Evolutionary conservation across 2,888 invertebrate species (phyloP).

Genomic region (Meganola albula): DNA sequence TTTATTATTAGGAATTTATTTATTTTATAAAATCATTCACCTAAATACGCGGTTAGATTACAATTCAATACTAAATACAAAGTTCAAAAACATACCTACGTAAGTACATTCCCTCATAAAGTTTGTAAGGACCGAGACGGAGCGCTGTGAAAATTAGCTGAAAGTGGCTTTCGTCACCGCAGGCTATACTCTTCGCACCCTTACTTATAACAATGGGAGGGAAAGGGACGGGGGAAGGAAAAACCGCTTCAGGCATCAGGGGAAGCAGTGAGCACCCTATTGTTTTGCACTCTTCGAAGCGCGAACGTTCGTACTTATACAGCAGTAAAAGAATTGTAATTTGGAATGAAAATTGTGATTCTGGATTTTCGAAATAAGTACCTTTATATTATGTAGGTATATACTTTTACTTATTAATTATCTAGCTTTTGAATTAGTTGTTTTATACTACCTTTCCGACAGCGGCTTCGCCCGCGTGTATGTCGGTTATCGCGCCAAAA

Average conservation of each 20-base stretch:
- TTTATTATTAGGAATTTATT: too few relatives aligned
- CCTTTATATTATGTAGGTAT: too few relatives aligned
- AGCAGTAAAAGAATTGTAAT: constrained; percentile 46
- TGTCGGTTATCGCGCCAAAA: too few relatives aligned
- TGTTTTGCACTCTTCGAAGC: constrained; percentile 68
- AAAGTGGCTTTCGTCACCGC: constrained; percentile 61
- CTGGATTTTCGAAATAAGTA: constrained; percentile 20
- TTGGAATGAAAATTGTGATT: constrained; percentile 51
- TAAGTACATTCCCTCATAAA: too few relatives aligned
- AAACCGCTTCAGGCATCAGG: constrained; percentile 65
- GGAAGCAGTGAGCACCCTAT: constrained; percentile 71
- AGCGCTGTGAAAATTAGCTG: constrained; percentile 69
- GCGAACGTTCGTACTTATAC: constrained; percentile 48
- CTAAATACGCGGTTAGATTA: too few relatives aligned
- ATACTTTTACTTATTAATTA: too few relatives aligned
- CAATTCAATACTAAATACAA: constrained; percentile 1
- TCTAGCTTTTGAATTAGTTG: too few relatives aligned
- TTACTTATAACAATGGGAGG: constrained; percentile 19
- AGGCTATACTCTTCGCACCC: constrained; percentile 40
- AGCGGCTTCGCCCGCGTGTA: too few relatives aligned
- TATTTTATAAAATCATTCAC: too few relatives aligned
- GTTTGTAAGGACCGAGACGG: constrained; percentile 47
- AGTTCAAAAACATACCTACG: constrained; percentile 42
- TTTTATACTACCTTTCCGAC: too few relatives aligned
- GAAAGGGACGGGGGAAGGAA: constrained; percentile 47